Conservation (phyloP, 1,140 invertebrate genomes). For the Acromyrmex heyeri region DNA sequence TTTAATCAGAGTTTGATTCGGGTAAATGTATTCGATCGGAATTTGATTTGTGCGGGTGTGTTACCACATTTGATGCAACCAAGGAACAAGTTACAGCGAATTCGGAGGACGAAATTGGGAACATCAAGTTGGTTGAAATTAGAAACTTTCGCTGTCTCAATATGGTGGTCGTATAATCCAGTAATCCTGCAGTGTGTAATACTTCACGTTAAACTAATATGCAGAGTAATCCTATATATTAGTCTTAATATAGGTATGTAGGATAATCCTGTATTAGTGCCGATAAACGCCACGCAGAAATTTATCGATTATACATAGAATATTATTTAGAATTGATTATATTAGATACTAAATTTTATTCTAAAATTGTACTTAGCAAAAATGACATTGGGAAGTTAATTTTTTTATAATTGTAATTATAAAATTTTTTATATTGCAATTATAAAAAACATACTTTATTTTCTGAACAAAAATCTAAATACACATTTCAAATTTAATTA, state of each 20-base stretch:
- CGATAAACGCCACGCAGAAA: neutral
- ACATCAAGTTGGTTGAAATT: constrained; percentile 54
- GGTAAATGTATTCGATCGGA: constrained; percentile 50
- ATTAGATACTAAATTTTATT: neutral
- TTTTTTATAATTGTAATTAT: neutral
- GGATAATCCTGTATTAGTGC: neutral
- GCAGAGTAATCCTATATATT: constrained; percentile 15
- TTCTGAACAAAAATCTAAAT: neutral
- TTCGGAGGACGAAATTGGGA: constrained; percentile 50
- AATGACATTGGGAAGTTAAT: neutral
- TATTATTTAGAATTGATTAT: neutral
- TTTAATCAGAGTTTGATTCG: constrained; percentile 51
- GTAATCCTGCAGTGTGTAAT: constrained; percentile 26
- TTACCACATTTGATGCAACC: constrained; percentile 35
- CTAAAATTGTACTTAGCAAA: neutral
- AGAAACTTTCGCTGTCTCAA: constrained; percentile 46
- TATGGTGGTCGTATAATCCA: constrained; percentile 32
- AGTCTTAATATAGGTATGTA: constrained; percentile 15
- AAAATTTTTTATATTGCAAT: neutral
- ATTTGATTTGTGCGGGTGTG: constrained; percentile 48
- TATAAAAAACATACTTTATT: neutral
- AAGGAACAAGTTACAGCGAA: constrained; percentile 48
- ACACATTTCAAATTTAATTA: constrained; percentile 5
- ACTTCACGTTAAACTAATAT: constrained; percentile 38
- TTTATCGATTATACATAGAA: neutral